Evolutionary conservation across 2,797 vertebrate species (phyloP).

Genomic region (Gorsachius magnificus): DNA sequence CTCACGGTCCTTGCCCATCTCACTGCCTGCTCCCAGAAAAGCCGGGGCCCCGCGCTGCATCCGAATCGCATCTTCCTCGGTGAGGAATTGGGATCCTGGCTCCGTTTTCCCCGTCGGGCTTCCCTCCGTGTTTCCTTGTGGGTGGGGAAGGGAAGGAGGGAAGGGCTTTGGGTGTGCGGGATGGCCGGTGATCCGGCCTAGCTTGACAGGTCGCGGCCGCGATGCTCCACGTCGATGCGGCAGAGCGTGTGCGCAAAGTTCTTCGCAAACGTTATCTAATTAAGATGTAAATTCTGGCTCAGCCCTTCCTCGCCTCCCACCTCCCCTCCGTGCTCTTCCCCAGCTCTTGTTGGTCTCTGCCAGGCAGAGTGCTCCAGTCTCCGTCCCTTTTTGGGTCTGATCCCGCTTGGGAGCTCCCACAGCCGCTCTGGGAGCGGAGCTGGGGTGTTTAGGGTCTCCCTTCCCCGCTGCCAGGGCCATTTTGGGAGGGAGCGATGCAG

Average conservation of each 20-base stretch:
- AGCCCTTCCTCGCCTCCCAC: background rate
- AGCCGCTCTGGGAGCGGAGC: accelerated
- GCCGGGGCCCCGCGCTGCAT: accelerated
- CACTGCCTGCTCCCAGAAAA: background rate
- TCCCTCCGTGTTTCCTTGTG: background rate
- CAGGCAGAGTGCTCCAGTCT: accelerated
- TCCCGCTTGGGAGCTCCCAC: background rate
- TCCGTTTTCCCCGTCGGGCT: accelerated
- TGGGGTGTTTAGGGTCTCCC: background rate
- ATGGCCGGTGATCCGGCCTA: background rate
- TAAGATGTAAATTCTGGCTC: background rate
- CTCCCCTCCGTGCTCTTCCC: background rate
- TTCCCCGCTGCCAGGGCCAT: background rate
- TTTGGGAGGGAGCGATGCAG: background rate
- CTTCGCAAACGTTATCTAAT: background rate
- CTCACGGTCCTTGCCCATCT: background rate
- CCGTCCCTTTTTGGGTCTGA: background rate
- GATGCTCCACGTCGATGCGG: background rate
- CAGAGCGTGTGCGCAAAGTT: background rate
- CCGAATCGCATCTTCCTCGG: background rate
- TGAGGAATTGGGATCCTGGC: background rate
- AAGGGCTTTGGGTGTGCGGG: too few relatives aligned
- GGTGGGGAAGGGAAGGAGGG: background rate
- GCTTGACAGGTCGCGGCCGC: background rate
- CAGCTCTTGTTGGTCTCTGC: background rate